phyloP scores from a whole-genome alignment of 2,113 vertebrate genomes.

The Trochalopteron elliotii region DNA sequence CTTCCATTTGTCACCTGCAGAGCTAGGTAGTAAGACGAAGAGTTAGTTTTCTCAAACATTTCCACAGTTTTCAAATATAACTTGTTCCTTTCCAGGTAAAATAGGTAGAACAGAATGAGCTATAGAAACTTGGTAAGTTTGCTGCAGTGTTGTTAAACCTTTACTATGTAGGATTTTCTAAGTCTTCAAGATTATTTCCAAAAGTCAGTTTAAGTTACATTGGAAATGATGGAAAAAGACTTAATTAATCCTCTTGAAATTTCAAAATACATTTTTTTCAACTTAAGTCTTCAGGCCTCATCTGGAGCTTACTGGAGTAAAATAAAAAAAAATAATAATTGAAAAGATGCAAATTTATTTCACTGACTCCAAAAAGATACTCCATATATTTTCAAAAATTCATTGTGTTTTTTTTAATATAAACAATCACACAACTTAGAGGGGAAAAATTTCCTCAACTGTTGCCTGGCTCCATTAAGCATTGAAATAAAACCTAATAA shows the following conservation, averaged over 20 bases:
- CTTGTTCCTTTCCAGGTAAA: neutral
- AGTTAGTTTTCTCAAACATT: neutral
- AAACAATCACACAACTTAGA: neutral
- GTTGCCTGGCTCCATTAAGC: neutral
- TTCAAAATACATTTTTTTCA: neutral
- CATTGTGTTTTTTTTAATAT: neutral
- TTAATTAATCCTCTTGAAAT: neutral
- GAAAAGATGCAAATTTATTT: neutral
- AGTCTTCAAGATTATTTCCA: slow-evolving; percentile 36
- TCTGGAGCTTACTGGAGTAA: neutral
- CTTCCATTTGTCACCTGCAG: neutral
- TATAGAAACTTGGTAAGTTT: neutral
- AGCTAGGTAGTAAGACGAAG: neutral
- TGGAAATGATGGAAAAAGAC: neutral
- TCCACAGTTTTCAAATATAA: neutral
- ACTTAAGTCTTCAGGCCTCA: neutral
- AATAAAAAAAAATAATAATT: neutral
- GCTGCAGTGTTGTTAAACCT: neutral
- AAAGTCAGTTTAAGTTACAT: neutral
- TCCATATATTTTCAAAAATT: neutral
- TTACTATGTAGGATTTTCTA: neutral
- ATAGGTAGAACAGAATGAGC: neutral
- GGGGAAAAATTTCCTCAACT: neutral
- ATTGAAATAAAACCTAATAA: neutral
- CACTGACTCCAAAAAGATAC: neutral